Evolutionary conservation across 2,888 invertebrate genomes (phyloP), one percentile per base, ranked within the genome.

Genomic region (Tethea ocularis): DNA sequence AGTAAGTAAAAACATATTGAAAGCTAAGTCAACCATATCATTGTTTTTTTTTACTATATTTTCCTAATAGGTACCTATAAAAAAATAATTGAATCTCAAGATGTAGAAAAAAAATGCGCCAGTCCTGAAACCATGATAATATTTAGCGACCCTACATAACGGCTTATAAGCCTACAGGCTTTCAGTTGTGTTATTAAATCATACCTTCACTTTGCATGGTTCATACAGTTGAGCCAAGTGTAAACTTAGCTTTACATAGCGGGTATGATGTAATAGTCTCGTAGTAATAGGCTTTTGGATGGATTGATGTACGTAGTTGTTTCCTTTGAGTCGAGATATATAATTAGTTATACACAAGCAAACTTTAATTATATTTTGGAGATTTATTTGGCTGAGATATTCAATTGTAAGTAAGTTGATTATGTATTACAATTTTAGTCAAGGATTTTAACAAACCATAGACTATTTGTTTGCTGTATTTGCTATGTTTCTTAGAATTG

Each of bases 251-350:
- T 46, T 46, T 20, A 46, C 20, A 17, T 7, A 46, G 46, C 41
- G 41, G 20, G 46, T 46, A 46, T 46, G 20, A 46, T 46, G 46
- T 46, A 46, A 46, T 46, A 46, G 46, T 46, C 46, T 46, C 46
- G 20, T 46, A 46, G 20, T 46, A 46, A 46, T 46, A 10, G 46
- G 46, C 46, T 46, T 46, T 46, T 46, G 46, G 46, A 46, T 46
- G 46, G 46, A 46, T 46, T 46, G 46, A 46, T 46, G 46, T n/a
- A n/a, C n/a, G n/a, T 46, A 46, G 46, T 46, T 20, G 46, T 46
- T 46, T 46, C 46, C 46, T 46, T 46, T 46, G 46, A 46, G 46
- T 46, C 46, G 8, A 1, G 20, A n/a, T 46, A 46, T 20, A 20
- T 46, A 46, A 46, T 46, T n/a, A n/a, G n/a, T n/a, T n/a, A 20